Evolutionary conservation across 2,888 invertebrate species (phyloP), one percentile per base, ranked within the genome.

Genomic region (Sepiola atlantica): DNA sequence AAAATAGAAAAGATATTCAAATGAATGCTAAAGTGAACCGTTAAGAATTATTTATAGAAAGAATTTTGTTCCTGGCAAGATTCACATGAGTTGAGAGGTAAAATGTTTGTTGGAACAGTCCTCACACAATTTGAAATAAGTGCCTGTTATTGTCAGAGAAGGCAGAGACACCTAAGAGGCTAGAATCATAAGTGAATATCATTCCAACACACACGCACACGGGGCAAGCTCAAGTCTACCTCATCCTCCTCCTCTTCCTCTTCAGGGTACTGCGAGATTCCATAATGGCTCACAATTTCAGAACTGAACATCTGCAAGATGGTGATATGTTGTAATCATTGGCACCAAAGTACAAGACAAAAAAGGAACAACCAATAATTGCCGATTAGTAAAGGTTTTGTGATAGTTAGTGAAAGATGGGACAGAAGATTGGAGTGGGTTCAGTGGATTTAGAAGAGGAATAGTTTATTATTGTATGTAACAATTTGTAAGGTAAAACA

Each of bases 221-320:
- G 91, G 57, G 91, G 54, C 94, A 94, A 94, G 90, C 94, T 93
- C 55, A n/a, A n/a, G 90, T 61, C 94, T 94, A 94, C 96, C 54
- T 96, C 96, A 90, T 96, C 96, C 54, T 96, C 96, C 90, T 96
- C 96, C n/a, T 96, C 96, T 91, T 96, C 96, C 91, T 96, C 96
- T 45, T 96, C 96, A 6, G 96, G 96, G 77, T 96, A 95, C 94
- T 96, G 96, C 12, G 96, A 96, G 94, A 96, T 96, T 94, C 96
- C 97, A 94, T 97, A 97, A 95, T 96, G 97, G 95, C 96, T 97
- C 94, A 96, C 97, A 94, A 97, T 97, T 95, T 97, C 97, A 20
- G 96, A 96, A 95, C 96, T 96, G 95, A 96, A 96, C 96, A 96
- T 96, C 96, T 97, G 97, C 94, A 96, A 96, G 95, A 95, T 95